Conservation (phyloP, 37 sponge, comb jelly and placozoan species). For the Chondrilla cf. caribensis region DNA sequence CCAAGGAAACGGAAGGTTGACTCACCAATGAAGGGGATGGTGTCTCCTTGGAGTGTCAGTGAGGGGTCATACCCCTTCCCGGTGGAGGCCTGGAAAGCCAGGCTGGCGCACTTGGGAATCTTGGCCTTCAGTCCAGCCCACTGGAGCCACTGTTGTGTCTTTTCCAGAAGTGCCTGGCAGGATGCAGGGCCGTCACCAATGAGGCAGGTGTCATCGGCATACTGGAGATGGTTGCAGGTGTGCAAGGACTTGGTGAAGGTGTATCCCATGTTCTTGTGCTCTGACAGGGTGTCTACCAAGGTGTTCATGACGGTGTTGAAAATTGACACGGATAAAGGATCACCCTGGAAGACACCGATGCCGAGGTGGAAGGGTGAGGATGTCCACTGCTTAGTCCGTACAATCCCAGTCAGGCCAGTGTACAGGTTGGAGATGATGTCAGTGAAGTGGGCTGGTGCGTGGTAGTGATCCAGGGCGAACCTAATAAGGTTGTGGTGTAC, state of each 20-base stretch:
- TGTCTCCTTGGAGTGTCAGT: not conserved
- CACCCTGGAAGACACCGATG: constrained; percentile 36
- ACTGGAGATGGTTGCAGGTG: constrained; percentile 19
- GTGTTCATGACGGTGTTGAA: constrained; percentile 39
- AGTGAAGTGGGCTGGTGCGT: constrained; percentile 15
- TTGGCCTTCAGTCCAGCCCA: constrained; percentile 33
- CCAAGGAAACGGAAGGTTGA: constrained; percentile 27
- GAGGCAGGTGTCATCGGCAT: constrained; percentile 32
- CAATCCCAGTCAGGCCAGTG: constrained; percentile 14
- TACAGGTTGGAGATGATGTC: not conserved
- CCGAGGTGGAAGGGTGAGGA: not conserved
- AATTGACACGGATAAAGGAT: constrained; percentile 35
- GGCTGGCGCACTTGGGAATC: constrained; percentile 17
- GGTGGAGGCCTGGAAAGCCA: constrained; percentile 22
- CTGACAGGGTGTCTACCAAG: constrained; percentile 8
- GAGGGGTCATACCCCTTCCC: not conserved
- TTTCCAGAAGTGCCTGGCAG: constrained; percentile 15
- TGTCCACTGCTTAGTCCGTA: constrained; percentile 16
- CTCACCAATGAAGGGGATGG: constrained; percentile 19
- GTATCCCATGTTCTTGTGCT: not conserved
- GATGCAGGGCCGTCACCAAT: constrained; percentile 17
- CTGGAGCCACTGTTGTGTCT: not conserved
- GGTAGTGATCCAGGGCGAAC: constrained; percentile 35
- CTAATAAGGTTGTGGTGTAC: constrained; percentile 32
- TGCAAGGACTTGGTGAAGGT: not conserved